Conservation (phyloP, 1,140 invertebrate genomes). For the Geopemphigus sp. region DNA sequence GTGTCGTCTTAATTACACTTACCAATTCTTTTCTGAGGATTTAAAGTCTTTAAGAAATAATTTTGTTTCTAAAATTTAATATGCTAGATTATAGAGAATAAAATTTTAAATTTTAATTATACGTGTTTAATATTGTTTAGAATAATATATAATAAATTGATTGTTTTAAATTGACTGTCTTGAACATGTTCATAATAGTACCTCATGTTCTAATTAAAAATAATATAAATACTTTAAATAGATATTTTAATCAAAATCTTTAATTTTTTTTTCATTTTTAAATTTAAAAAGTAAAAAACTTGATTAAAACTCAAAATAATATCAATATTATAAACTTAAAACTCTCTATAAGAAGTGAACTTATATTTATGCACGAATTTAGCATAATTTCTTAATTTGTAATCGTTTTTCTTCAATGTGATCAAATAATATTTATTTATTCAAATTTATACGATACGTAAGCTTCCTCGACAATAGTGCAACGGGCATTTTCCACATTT, state of each 20-base stretch:
- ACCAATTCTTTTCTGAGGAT: no score
- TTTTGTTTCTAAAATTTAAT: no score
- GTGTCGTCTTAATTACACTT: no score
- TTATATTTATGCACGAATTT: conserved; percentile 33
- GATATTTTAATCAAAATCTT: background rate
- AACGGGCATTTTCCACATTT: conserved; percentile 11
- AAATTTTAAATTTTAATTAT: background rate
- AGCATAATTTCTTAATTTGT: conserved; percentile 44
- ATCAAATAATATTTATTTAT: conserved; percentile 42
- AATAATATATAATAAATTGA: background rate
- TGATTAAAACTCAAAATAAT: conserved; percentile 14
- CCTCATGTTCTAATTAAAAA: background rate
- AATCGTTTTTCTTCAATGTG: conserved; percentile 32
- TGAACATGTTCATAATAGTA: no score
- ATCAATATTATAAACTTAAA: conserved; percentile 1
- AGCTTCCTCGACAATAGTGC: background rate
- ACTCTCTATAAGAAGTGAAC: conserved; percentile 9
- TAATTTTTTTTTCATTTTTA: background rate
- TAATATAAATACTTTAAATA: background rate
- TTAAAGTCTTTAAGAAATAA: no score
- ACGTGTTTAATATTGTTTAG: background rate
- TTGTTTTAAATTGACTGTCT: background rate
- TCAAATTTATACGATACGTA: conserved; percentile 32
- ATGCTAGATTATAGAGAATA: background rate
- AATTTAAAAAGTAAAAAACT: background rate